Percentiles rank a stretch among this genome's conserved stretches.
Conservation (phyloP, 2,113 vertebrate genomes). For the Benitochromis conjunctus region DNA sequence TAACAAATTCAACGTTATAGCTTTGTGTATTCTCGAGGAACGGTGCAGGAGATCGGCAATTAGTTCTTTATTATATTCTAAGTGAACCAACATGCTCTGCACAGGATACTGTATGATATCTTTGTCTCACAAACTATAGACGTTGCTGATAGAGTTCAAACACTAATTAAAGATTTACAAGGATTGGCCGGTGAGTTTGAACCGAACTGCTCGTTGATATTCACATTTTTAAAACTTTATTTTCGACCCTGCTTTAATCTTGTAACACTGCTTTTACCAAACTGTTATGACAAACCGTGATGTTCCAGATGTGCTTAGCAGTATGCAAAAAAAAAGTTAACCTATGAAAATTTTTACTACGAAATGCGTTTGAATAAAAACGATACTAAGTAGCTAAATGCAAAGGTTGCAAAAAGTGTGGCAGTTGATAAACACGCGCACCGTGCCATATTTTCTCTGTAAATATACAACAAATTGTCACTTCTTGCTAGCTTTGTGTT, state of each 20-base stretch:
- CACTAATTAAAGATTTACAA: not conserved
- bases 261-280: not conserved
- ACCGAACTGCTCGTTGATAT: not conserved
- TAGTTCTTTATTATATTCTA: not conserved
- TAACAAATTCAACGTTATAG: not conserved
- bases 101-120: not conserved
- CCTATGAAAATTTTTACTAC: not conserved
- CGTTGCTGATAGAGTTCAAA: not conserved
- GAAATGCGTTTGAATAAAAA: not conserved
- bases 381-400: not conserved
- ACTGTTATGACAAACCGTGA: not conserved
- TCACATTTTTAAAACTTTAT: not conserved
- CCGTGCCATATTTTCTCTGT: not conserved
- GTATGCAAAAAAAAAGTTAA: not conserved
- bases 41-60: not conserved
- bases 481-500: not conserved
- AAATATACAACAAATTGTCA: not conserved
- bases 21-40: not conserved
- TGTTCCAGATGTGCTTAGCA: not conserved
- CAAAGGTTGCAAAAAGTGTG: not conserved
- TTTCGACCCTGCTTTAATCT: not conserved
- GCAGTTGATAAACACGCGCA: not conserved
- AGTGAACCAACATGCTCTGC: not conserved
- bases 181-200: not conserved
- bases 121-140: not conserved